Base-by-base conservation (phyloP, 2,797 vertebrate species). In the Dipus sagitta region DNA sequence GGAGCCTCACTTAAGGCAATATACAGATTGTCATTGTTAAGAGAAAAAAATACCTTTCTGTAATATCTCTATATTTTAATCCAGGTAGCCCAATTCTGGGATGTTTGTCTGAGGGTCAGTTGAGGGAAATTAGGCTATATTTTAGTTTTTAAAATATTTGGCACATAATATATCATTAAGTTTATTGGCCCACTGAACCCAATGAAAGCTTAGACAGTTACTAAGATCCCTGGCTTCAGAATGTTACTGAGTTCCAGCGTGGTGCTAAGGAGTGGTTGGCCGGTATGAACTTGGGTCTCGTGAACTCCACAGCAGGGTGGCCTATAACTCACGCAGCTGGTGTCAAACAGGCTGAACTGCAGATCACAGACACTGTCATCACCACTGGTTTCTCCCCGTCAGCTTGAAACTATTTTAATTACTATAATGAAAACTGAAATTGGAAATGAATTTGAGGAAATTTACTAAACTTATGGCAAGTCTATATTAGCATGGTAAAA, bases 11-110 rank as follows among this genome's bases (percentile, higher is more conserved):
- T 38, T 74, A 78, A 32, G n/a, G 8, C 72, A 86, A 26, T 23
- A 4, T 38, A 34, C 12, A 85, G 23, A 28, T 58, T 54, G 64
- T 88, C 18, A 64, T 75, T 84, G 77, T 92, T 54, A 93, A 90
- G 71, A 88, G 54, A 64, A 70, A 38, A 81, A 91, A 89, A 70
- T 47, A 3, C 21, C 79, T 95, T 91, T 89, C 84, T 90, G 0
- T 74, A 82, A 91, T 92, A 81, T 76, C 11, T 72, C 8, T 2
- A 42, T 70, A 12, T 91, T 94, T 91, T 89, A 94, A 82, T 81
- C 2, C 86, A 80, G 89, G 32, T 6, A 60, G 20, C 34, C 20
- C 86, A 70, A 81, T 67, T 58, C 3, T 47, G 67, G 20, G 15
- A 13, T 78, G 92, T 92, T 89, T 65, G 4, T 13, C 54, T 62